Percentiles rank a stretch among this genome's conserved stretches.
These are phyloP conservation scores for Alfaro cultratus DNA, from an alignment of 2,797 vertebrate genomes.

Conservation along the genomic window DNA sequence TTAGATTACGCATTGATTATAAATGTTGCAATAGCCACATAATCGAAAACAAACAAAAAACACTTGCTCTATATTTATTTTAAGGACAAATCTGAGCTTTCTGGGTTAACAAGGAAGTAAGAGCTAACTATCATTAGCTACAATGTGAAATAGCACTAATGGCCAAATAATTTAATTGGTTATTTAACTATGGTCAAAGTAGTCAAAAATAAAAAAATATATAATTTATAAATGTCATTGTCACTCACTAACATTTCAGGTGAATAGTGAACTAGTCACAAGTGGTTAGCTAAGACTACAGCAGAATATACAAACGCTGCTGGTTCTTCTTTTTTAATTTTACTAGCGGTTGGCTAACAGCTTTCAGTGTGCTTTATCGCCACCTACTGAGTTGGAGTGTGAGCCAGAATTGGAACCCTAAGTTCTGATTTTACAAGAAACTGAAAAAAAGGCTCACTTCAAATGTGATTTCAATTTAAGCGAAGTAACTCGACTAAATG, in stretches of 20 bases:
- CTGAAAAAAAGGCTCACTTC: too few species aligned
- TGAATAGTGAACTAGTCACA: background rate
- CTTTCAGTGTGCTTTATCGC: too few species aligned
- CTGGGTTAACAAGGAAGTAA: background rate
- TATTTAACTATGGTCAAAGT: background rate
- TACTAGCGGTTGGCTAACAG: too few species aligned
- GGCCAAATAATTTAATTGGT: background rate
- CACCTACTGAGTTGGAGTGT: too few species aligned
- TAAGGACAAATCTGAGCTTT: background rate
- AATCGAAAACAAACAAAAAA: background rate
- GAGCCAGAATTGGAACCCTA: too few species aligned
- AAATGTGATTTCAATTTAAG: too few species aligned
- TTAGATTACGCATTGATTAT: background rate
- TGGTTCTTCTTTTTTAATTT: too few species aligned
- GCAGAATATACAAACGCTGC: background rate
- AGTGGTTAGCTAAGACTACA: background rate
- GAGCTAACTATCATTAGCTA: background rate
- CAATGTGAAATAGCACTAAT: background rate
- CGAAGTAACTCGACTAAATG: too few species aligned
- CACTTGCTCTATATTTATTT: background rate
- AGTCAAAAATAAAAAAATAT: background rate
- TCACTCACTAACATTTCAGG: background rate
- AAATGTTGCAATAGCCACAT: background rate
- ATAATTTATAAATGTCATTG: background rate
- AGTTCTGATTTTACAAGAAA: too few species aligned